Percentiles rank a stretch among this genome's conserved stretches.
Evolutionary conservation across 2,888 invertebrate species (phyloP).

Genomic region (Pherbina coryleti): DNA sequence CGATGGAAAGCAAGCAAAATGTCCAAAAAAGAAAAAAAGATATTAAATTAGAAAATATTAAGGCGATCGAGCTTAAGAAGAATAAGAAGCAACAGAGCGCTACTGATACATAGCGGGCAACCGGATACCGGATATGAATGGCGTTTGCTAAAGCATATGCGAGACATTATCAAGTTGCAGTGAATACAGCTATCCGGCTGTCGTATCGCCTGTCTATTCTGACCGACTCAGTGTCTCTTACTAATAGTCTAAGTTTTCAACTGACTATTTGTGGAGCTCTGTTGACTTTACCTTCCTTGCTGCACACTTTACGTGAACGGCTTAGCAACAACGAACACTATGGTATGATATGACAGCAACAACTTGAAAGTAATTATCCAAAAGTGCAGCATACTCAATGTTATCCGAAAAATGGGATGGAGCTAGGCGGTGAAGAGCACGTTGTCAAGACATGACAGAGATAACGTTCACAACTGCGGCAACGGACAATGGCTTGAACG

Average conservation of each 20-base stretch:
- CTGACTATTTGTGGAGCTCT: neutral
- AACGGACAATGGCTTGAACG: slow-evolving; percentile 3
- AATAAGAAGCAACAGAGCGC: neutral
- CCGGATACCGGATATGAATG: slow-evolving; percentile 48
- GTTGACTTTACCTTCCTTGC: neutral
- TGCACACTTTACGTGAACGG: neutral
- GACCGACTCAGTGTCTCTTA: neutral
- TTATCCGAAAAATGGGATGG: neutral
- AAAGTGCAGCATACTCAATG: slow-evolving; percentile 42
- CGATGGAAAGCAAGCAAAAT: neutral
- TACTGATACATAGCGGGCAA: slow-evolving; percentile 21
- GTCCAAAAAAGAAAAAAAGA: neutral
- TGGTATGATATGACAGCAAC: slow-evolving; percentile 58
- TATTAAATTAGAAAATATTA: slow-evolving; percentile 35
- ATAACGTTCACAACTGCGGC: slow-evolving; percentile 4
- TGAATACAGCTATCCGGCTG: neutral
- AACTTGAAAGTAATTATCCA: slow-evolving; percentile 67
- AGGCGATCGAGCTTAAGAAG: slow-evolving; percentile 18
- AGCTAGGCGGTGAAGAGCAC: neutral
- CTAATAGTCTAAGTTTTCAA: neutral
- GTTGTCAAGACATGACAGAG: neutral
- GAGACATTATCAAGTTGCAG: slow-evolving; percentile 20
- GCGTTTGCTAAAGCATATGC: slow-evolving; percentile 11
- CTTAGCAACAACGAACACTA: neutral
- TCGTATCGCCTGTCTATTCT: slow-evolving; percentile 1